Percentiles rank a stretch among this genome's conserved stretches.
phyloP scores from a whole-genome alignment of 2,797 vertebrate genomes.

The Myotis daubentonii region DNA sequence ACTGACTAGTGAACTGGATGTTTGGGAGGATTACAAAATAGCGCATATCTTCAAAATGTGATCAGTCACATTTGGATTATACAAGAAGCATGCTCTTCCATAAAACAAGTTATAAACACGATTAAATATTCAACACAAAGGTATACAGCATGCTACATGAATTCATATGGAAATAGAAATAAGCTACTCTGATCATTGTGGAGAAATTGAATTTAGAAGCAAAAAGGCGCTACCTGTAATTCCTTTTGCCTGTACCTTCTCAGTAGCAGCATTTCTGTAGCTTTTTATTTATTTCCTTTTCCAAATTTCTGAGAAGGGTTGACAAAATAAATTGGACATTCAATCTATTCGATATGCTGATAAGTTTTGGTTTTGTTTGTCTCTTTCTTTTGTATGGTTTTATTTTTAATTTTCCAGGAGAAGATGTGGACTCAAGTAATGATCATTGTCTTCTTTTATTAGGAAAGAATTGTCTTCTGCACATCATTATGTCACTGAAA shows the following conservation, averaged over 20 bases:
- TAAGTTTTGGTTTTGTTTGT: background rate
- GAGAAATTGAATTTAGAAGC: background rate
- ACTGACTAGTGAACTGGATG: background rate
- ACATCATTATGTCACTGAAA: background rate
- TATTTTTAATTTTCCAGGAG: background rate
- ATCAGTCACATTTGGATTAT: background rate
- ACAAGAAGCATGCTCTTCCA: background rate
- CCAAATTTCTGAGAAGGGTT: background rate
- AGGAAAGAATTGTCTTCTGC: background rate
- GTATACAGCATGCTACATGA: background rate
- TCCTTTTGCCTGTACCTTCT: background rate
- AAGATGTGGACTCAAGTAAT: background rate
- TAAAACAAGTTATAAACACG: background rate
- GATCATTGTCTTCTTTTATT: background rate
- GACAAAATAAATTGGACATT: background rate
- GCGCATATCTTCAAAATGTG: background rate
- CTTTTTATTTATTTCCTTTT: background rate
- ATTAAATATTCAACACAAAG: background rate
- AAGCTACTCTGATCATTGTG: background rate
- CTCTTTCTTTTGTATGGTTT: slow-evolving; percentile 5
- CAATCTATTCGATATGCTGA: background rate
- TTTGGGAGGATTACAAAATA: background rate
- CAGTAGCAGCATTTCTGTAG: background rate
- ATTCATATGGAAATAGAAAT: background rate
- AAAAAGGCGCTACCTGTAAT: background rate